Evolutionary conservation across 2,113 vertebrate genomes (phyloP).

Genomic region (Phalacrocorax pelagicus): DNA sequence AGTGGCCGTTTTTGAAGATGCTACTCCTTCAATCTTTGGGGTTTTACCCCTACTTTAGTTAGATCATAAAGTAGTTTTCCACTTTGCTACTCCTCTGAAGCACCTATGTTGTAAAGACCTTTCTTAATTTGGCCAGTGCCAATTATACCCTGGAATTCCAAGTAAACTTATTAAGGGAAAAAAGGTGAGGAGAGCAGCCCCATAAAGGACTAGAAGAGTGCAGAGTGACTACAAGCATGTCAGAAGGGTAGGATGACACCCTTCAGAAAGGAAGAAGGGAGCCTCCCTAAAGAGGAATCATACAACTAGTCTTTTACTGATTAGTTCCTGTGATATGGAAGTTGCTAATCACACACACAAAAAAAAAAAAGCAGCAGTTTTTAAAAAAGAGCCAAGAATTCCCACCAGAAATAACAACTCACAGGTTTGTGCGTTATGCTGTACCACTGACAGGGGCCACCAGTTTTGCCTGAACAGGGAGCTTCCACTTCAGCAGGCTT

Average conservation of each 20-base stretch:
- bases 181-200: not conserved
- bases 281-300: not conserved
- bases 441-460: conserved; percentile 66
- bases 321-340: not conserved
- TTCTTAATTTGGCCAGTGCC: not conserved
- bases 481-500: conserved; percentile 55
- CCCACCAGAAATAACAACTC: conserved; percentile 21
- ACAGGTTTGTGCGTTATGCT: conserved; percentile 61
- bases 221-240: not conserved
- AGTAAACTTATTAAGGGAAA: not conserved
- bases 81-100: not conserved
- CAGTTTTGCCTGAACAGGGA: conserved; percentile 53
- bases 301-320: not conserved
- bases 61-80: not conserved
- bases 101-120: not conserved
- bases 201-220: not conserved
- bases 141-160: not conserved
- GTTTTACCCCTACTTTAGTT: not conserved
- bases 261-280: not conserved
- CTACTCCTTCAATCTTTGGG: not conserved
- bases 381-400: not conserved
- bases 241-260: not conserved
- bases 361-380: not conserved
- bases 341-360: not conserved
- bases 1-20: not conserved